These are phyloP conservation scores for Caenorhabditis japonica DNA, from an alignment of 2,888 invertebrate genomes.

Conservation along the genomic window DNA sequence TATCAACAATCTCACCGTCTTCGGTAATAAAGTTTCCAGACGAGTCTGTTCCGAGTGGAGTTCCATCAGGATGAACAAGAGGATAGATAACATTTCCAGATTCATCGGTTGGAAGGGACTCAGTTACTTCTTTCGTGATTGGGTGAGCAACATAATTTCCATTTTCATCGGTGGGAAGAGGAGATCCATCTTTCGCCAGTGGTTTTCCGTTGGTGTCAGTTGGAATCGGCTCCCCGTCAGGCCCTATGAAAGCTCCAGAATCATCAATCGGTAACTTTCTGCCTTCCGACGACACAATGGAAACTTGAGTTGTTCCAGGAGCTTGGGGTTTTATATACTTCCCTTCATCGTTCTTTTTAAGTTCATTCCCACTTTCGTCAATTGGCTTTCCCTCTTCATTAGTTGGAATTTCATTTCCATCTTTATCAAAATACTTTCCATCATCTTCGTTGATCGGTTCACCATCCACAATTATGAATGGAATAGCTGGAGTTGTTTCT, in stretches of 20 bases:
- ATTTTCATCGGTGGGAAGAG: conserved; percentile 58
- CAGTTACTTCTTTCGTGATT: conserved; percentile 1
- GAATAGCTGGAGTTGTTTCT: conserved; percentile 23
- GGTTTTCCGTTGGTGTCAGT: conserved; percentile 47
- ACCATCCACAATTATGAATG: conserved; percentile 56
- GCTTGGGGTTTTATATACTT: conserved; percentile 36
- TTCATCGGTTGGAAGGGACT: conserved; percentile 36
- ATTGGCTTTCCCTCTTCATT: conserved; percentile 46
- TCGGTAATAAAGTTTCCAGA: conserved; percentile 41
- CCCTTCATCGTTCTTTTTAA: conserved; percentile 60
- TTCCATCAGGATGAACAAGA: conserved; percentile 15
- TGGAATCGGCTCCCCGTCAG: conserved; percentile 23
- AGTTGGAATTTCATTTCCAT: conserved; percentile 24
- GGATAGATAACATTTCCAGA: conserved; percentile 47
- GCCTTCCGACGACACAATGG: conserved; percentile 15
- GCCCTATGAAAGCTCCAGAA: conserved; percentile 12
- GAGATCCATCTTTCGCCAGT: conserved; percentile 46
- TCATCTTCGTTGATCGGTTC: conserved; percentile 50
- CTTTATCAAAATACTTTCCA: conserved; percentile 29
- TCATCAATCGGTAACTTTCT: conserved; percentile 44
- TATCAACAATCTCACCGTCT: conserved; percentile 25
- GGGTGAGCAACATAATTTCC: conserved; percentile 54
- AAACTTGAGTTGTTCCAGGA: background rate
- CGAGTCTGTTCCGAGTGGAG: conserved; percentile 42
- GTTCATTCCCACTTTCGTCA: conserved; percentile 57